Percentiles rank a stretch among this genome's conserved stretches.
phyloP scores from a whole-genome alignment of 1,140 invertebrate species.

The Habropoda laboriosa region DNA sequence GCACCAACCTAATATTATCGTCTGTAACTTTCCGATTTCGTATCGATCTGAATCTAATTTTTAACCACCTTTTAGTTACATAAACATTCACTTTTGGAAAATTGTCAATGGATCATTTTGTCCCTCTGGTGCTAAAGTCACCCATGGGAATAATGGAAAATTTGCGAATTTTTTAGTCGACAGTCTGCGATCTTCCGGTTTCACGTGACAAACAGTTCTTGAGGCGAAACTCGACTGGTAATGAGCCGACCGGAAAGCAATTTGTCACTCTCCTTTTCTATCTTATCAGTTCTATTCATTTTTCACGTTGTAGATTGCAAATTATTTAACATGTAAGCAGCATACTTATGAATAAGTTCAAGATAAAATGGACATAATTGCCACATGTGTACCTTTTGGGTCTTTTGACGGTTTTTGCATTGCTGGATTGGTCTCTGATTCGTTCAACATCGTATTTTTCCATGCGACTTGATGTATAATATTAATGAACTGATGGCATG shows the following conservation, averaged over 20 bases:
- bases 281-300: background rate
- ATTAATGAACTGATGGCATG: background rate
- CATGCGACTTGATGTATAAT: background rate
- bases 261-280: background rate
- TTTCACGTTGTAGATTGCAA: background rate
- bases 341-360: too few relatives aligned
- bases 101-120: too few relatives aligned
- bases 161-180: background rate
- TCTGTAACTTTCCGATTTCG: too few relatives aligned
- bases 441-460: background rate
- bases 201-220: background rate
- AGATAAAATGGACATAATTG: too few relatives aligned
- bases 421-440: background rate
- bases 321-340: constrained; percentile 6
- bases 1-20: too few relatives aligned
- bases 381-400: background rate
- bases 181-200: background rate
- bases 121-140: too few relatives aligned
- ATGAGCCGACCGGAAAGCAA: background rate
- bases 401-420: background rate
- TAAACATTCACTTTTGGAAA: too few relatives aligned
- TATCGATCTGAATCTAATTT: too few relatives aligned
- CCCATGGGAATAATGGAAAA: background rate
- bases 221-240: constrained; percentile 10
- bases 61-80: too few relatives aligned